phyloP scores from a whole-genome alignment of 92 coral and sea anemone genomes.

The Muricea muricata region DNA sequence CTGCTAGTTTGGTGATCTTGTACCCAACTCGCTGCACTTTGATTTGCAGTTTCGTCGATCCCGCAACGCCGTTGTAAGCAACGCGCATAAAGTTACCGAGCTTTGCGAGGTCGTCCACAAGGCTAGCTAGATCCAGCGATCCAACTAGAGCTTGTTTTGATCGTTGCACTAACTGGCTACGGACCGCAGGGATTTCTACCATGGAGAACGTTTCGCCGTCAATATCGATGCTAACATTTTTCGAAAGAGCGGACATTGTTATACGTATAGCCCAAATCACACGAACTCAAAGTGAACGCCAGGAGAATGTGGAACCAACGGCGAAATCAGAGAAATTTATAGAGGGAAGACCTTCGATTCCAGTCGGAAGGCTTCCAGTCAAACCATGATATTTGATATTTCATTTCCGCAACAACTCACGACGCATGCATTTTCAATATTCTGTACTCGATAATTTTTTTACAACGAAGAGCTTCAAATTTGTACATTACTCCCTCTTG shows the following conservation, averaged over 20 bases:
- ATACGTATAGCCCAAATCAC: not conserved
- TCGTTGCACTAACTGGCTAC: constrained; percentile 38
- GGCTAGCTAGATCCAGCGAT: constrained; percentile 60
- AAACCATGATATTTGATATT: no score
- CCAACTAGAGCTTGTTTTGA: constrained; percentile 44
- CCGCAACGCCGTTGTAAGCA: constrained; percentile 76
- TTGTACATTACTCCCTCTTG: no score
- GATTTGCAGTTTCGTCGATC: constrained; percentile 64
- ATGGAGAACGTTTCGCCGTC: constrained; percentile 61
- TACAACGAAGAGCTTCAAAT: no score
- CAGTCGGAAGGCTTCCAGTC: no score
- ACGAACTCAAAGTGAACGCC: not conserved
- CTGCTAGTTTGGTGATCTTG: constrained; percentile 70
- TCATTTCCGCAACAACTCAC: no score
- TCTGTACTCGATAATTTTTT: no score
- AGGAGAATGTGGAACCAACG: not conserved
- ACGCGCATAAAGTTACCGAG: constrained; percentile 71
- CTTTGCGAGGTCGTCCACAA: constrained; percentile 64
- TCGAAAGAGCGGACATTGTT: constrained; percentile 29
- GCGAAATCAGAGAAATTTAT: not conserved
- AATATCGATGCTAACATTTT: constrained; percentile 37
- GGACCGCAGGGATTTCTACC: constrained; percentile 49
- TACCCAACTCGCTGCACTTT: constrained; percentile 70
- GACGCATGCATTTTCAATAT: no score
- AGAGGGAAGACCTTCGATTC: no score